Conservation (phyloP, 1,140 invertebrate genomes). For the Druon quercuslanigerum region DNA sequence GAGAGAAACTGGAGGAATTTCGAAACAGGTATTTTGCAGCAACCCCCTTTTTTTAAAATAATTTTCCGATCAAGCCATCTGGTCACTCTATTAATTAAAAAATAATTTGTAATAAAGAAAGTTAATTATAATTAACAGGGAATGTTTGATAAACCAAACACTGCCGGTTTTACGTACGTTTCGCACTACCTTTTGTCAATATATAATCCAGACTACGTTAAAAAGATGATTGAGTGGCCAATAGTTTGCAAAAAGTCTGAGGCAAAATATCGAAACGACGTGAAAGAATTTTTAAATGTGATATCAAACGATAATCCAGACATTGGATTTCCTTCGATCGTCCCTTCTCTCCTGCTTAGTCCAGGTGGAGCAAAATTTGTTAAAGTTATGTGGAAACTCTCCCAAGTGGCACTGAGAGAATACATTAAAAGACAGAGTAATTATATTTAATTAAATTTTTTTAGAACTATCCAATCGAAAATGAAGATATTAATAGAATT, state of each 20-base stretch:
- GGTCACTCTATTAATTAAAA: too few relatives aligned
- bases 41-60: too few relatives aligned
- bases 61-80: too few relatives aligned
- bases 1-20: too few relatives aligned
- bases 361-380: conserved; percentile 63
- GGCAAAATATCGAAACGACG: conserved; percentile 69
- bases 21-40: too few relatives aligned
- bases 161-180: conserved; percentile 72
- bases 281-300: conserved; percentile 57
- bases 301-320: conserved; percentile 62
- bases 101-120: conserved; percentile 18
- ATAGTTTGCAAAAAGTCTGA: conserved; percentile 73
- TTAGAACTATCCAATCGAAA: too few relatives aligned
- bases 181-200: conserved; percentile 73
- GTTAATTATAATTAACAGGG: conserved; percentile 57
- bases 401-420: conserved; percentile 53
- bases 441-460: conserved; percentile 9
- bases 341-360: conserved; percentile 59
- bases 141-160: conserved; percentile 76
- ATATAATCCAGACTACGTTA: conserved; percentile 70
- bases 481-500: conserved; percentile 8
- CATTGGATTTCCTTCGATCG: conserved; percentile 58
- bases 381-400: conserved; percentile 65
- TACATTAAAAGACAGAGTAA: conserved; percentile 46
- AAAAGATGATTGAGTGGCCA: conserved; percentile 73